Conservation (phyloP, 2,888 invertebrate species). For the Nasonovia ribisnigri region DNA sequence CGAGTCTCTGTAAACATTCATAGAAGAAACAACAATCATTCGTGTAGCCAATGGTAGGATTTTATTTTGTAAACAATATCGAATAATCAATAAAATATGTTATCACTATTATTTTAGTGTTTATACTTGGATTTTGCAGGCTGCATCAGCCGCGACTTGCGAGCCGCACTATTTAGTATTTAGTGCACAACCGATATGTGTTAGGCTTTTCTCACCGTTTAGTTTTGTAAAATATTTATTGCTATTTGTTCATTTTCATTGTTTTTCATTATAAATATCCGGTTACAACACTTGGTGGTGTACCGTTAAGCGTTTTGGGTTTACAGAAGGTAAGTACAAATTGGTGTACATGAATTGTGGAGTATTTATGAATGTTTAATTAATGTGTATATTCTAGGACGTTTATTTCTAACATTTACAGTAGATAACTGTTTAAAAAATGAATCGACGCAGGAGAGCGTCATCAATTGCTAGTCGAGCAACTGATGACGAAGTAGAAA, state of each 20-base stretch:
- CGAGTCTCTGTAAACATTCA: background rate
- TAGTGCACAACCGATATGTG: background rate
- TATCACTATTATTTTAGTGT: constrained; percentile 50
- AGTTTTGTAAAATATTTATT: background rate
- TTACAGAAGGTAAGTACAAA: background rate
- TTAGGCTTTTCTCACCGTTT: background rate
- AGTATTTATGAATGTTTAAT: background rate
- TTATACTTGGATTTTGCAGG: constrained; percentile 29
- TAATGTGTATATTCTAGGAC: constrained; percentile 12
- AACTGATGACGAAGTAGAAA: constrained; percentile 80
- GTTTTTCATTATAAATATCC: background rate
- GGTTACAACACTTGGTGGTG: background rate
- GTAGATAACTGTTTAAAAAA: constrained; percentile 68
- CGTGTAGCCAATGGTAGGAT: constrained; percentile 9
- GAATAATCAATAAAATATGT: constrained; percentile 61
- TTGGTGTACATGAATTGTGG: background rate
- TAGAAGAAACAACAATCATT: constrained; percentile 17
- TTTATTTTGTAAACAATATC: constrained; percentile 55
- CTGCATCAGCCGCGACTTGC: background rate
- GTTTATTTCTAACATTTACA: background rate
- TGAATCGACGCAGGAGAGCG: constrained; percentile 86
- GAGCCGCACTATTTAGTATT: background rate
- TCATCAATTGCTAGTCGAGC: constrained; percentile 86
- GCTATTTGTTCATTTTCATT: background rate
- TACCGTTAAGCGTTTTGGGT: background rate